Evolutionary conservation across 2,888 invertebrate genomes (phyloP).

Genomic region (Coelogynopora nodosa): DNA sequence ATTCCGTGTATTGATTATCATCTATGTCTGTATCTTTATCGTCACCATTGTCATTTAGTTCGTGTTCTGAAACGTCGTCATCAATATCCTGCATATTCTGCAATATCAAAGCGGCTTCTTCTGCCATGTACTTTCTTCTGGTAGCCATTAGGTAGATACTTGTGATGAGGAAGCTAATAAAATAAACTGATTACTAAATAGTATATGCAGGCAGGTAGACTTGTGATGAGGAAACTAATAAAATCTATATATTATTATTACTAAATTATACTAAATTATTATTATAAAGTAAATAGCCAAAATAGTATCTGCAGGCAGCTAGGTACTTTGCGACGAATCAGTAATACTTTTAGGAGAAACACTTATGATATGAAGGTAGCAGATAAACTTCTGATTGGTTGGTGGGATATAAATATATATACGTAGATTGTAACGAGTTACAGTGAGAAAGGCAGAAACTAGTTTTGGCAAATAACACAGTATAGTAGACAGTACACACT

Average conservation of each 20-base stretch:
- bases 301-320: not conserved
- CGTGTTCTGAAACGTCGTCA: not conserved
- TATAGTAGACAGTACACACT: not conserved
- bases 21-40: not conserved
- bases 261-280: no score
- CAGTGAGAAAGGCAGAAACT: not conserved
- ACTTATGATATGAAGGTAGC: not conserved
- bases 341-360: not conserved
- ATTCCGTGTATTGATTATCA: not conserved
- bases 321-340: not conserved
- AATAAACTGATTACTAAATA: not conserved
- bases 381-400: not conserved
- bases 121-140: not conserved
- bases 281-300: no score
- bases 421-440: not conserved
- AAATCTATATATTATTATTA: no score
- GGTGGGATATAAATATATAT: not conserved
- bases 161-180: not conserved
- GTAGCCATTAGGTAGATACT: not conserved
- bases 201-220: not conserved
- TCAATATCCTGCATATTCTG: not conserved
- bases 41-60: not conserved
- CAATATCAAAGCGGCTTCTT: not conserved
- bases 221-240: not conserved
- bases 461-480: not conserved